These are phyloP conservation scores for Phrynocephalus vlangalii DNA, from an alignment of 2,797 vertebrate genomes.

Conservation along the genomic window DNA sequence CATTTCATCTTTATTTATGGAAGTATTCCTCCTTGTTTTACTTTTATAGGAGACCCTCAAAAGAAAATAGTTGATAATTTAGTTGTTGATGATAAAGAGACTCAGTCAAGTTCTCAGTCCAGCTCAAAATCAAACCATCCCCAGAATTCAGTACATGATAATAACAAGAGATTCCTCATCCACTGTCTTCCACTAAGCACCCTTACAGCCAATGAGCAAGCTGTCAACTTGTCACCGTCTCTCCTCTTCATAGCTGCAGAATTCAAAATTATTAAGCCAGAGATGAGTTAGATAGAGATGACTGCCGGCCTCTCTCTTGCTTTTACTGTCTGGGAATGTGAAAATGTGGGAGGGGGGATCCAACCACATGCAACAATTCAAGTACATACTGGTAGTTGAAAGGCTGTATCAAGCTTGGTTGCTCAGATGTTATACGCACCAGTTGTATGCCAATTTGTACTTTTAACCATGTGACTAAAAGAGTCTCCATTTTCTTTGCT, in stretches of 20 bases:
- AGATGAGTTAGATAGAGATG: neutral
- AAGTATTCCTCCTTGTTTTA: conserved; percentile 28
- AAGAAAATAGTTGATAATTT: conserved; percentile 19
- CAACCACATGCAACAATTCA: neutral
- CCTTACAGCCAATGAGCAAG: conserved; percentile 70
- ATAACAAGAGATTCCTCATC: conserved; percentile 20
- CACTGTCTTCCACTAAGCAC: neutral
- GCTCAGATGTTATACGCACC: neutral
- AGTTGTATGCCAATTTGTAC: neutral
- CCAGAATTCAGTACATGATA: conserved; percentile 39
- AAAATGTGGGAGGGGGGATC: neutral
- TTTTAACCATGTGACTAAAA: neutral
- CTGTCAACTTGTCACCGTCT: conserved; percentile 6
- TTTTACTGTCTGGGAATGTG: neutral
- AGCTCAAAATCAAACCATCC: conserved; percentile 28
- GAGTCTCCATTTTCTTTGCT: neutral
- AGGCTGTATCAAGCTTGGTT: neutral
- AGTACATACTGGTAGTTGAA: neutral
- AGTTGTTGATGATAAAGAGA: conserved; percentile 34
- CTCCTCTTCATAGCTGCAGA: neutral
- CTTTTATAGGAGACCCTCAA: conserved; percentile 65
- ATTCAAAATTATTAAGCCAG: neutral
- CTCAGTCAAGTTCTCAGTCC: conserved; percentile 35
- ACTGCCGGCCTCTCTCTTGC: neutral
- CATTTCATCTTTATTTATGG: conserved; percentile 9